Evolutionary conservation across 1,140 invertebrate species (phyloP).

Genomic region (Lutraria rhynchaena): DNA sequence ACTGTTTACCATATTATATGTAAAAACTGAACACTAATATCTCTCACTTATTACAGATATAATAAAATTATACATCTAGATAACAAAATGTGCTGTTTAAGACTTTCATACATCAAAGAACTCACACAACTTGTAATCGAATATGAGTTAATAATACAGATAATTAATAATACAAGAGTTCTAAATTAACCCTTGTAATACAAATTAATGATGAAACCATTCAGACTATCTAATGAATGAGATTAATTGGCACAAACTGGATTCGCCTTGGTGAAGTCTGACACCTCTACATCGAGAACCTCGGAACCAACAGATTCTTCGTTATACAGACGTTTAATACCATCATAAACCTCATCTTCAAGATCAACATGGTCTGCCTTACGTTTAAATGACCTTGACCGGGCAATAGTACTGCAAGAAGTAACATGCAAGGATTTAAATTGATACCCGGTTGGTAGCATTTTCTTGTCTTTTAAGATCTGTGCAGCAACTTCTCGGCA

Average conservation of each 20-base stretch:
- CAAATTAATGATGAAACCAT: conserved; percentile 16
- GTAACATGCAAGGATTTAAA: conserved; percentile 30
- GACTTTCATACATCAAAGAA: no score
- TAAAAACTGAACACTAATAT: no score
- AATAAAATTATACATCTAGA: no score
- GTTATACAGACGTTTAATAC: conserved; percentile 80
- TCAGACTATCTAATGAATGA: conserved; percentile 22
- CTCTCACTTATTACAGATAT: no score
- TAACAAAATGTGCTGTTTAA: no score
- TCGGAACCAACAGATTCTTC: conserved; percentile 68
- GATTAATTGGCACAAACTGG: conserved; percentile 51
- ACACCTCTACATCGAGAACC: neutral
- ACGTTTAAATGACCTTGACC: conserved; percentile 72
- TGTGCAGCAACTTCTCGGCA: conserved; percentile 76
- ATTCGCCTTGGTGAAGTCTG: conserved; percentile 29
- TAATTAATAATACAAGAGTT: no score
- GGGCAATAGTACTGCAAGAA: conserved; percentile 38
- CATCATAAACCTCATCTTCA: conserved; percentile 79
- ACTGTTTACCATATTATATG: no score
- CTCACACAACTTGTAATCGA: no score
- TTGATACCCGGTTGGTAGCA: conserved; percentile 67
- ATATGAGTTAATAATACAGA: no score
- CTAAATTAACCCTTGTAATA: no score
- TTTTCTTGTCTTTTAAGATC: conserved; percentile 64
- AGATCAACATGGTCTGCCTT: conserved; percentile 72